A percentile compares a stretch with the other conserved stretches of the same genome.
These are phyloP conservation scores for Hephaestus fuliginosus DNA, from an alignment of 2,797 vertebrate genomes.

Conservation along the genomic window DNA sequence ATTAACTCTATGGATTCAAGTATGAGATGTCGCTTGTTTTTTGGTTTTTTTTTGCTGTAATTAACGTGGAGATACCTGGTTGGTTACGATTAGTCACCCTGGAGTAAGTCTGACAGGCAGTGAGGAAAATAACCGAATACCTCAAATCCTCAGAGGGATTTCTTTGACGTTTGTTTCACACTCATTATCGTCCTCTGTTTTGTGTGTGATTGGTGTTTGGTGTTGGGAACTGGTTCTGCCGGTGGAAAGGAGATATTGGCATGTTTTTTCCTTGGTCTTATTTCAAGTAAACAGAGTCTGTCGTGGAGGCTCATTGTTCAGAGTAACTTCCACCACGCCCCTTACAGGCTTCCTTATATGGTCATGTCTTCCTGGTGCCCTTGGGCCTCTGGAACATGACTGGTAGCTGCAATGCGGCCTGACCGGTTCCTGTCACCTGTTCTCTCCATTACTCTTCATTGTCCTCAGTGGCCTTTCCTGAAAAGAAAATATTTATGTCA, in stretches of 20 bases:
- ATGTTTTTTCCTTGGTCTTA: conserved; percentile 26
- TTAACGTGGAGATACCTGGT: conserved; percentile 35
- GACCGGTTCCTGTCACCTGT: conserved; percentile 72
- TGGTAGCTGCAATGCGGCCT: conserved; percentile 47
- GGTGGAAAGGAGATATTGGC: conserved; percentile 17
- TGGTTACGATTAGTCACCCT: neutral
- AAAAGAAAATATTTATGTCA: conserved; percentile 8
- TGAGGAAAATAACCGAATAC: conserved; percentile 22
- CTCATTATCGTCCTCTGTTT: conserved; percentile 17
- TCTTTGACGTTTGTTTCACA: conserved; percentile 11
- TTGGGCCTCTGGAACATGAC: conserved; percentile 45
- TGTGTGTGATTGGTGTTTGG: conserved; percentile 27
- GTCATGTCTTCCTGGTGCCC: conserved; percentile 43
- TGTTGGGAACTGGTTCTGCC: conserved; percentile 42
- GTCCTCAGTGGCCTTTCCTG: conserved; percentile 5
- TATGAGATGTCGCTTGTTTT: neutral
- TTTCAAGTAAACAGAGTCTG: conserved; percentile 45
- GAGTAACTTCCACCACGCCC: conserved; percentile 51
- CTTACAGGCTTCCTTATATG: conserved; percentile 47
- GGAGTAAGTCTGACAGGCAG: conserved; percentile 19
- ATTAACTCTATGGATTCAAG: conserved; percentile 16
- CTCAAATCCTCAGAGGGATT: conserved; percentile 6
- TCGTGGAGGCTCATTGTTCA: conserved; percentile 46
- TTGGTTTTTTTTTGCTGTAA: conserved; percentile 15
- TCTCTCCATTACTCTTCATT: conserved; percentile 40